Conservation (phyloP, 2,797 vertebrate species). For the Alca torda region DNA sequence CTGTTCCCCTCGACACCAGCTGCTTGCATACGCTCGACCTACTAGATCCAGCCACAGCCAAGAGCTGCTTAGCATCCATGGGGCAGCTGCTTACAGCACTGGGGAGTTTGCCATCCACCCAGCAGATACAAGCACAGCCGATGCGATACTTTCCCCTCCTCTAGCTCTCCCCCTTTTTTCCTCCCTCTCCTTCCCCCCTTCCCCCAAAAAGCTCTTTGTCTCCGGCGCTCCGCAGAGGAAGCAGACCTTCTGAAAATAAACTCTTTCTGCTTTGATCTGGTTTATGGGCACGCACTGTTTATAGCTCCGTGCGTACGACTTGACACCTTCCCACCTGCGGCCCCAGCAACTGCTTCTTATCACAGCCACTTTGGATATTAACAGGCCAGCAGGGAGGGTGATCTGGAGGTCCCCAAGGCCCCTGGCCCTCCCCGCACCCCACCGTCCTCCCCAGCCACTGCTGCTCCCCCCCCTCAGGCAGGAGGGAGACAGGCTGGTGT, state of each 20-base stretch:
- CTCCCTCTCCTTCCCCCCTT: not conserved
- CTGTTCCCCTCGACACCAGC: accelerated
- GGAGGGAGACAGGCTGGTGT: not conserved
- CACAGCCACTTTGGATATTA: slow-evolving; percentile 79
- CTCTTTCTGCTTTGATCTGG: slow-evolving; percentile 76
- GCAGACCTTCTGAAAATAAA: slow-evolving; percentile 75
- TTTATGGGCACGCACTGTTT: slow-evolving; percentile 80
- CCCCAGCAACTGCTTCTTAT: slow-evolving; percentile 77
- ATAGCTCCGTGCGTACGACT: slow-evolving; percentile 72
- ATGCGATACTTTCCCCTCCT: not conserved
- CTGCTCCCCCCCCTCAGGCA: not conserved
- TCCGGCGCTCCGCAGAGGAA: slow-evolving; percentile 46
- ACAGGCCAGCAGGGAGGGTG: slow-evolving; percentile 45
- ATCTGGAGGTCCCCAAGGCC: not conserved
- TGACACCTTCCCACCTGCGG: slow-evolving; percentile 75
- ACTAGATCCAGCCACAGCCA: not conserved
- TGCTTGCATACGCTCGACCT: accelerated
- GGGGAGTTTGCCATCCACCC: accelerated
- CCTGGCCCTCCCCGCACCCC: not conserved
- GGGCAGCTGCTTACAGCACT: accelerated
- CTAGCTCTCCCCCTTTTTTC: not conserved
- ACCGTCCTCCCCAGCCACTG: not conserved
- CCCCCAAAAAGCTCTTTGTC: slow-evolving; percentile 58
- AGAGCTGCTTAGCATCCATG: not conserved
- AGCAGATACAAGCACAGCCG: accelerated